These are phyloP conservation scores for Carassius auratus DNA, from an alignment of 2,113 vertebrate species.

Conservation along the genomic window DNA sequence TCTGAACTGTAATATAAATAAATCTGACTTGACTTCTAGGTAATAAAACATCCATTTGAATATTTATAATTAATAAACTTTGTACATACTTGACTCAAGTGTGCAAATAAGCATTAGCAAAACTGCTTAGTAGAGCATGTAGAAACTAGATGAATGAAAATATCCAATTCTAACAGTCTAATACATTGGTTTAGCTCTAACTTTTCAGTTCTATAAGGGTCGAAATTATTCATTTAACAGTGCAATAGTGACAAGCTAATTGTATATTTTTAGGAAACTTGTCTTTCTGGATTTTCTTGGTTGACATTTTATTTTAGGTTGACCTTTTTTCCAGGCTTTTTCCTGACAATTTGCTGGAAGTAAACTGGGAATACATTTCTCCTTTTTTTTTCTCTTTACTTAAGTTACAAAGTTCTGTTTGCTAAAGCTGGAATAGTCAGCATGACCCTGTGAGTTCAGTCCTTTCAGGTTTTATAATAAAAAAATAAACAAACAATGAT, in stretches of 20 bases:
- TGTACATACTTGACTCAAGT: not conserved
- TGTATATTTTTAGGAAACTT: not conserved
- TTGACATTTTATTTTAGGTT: not conserved
- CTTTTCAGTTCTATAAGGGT: not conserved
- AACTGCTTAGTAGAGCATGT: not conserved
- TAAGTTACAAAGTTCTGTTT: not conserved
- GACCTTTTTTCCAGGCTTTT: not conserved
- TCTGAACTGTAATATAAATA: no score
- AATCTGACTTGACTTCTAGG: not conserved
- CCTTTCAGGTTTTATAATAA: not conserved
- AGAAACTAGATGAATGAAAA: not conserved
- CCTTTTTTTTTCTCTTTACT: not conserved
- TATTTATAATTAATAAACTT: not conserved
- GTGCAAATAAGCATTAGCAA: not conserved
- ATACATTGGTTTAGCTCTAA: not conserved
- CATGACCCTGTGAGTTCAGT: not conserved
- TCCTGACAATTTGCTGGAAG: not conserved
- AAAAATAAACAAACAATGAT: slow-evolving; percentile 7
- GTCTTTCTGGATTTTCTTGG: not conserved
- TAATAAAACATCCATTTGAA: not conserved
- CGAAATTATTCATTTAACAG: no score
- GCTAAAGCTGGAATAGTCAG: not conserved
- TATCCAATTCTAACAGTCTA: not conserved
- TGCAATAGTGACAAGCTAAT: no score
- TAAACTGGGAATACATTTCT: not conserved